Conservation (phyloP, 2,888 invertebrate species). For the Silvanus unidentatus region DNA sequence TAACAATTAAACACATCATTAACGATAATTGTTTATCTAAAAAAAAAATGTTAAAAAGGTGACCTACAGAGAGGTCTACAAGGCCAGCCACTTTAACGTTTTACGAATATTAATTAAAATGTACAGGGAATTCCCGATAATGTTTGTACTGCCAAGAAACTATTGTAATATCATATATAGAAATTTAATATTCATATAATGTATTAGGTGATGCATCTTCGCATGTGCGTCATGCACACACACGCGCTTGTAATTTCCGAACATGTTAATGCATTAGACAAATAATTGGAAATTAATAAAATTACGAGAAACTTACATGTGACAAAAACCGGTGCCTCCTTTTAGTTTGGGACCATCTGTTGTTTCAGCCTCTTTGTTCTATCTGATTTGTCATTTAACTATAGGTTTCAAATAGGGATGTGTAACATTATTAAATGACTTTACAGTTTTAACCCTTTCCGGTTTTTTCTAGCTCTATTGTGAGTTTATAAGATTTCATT, state of each 20-base stretch:
- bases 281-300: too few relatives aligned
- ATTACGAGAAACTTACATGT: too few relatives aligned
- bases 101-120: constrained; percentile 1
- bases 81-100: not conserved
- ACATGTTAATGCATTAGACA: too few relatives aligned
- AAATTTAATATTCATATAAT: too few relatives aligned
- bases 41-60: not conserved
- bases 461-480: not conserved
- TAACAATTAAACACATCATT: not conserved
- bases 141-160: not conserved
- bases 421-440: not conserved
- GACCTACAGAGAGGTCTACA: not conserved
- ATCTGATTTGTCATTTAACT: not conserved
- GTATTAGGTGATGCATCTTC: too few relatives aligned
- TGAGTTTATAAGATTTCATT: constrained; percentile 2
- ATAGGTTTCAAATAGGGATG: not conserved
- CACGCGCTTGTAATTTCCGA: too few relatives aligned
- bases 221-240: too few relatives aligned
- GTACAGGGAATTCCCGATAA: not conserved
- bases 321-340: too few relatives aligned
- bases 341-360: not conserved
- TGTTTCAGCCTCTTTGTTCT: not conserved
- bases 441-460: constrained; percentile 2
- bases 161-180: too few relatives aligned
- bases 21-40: not conserved